phyloP scores from a whole-genome alignment of 2,888 invertebrate genomes.

The Dastarcus helophoroides region DNA sequence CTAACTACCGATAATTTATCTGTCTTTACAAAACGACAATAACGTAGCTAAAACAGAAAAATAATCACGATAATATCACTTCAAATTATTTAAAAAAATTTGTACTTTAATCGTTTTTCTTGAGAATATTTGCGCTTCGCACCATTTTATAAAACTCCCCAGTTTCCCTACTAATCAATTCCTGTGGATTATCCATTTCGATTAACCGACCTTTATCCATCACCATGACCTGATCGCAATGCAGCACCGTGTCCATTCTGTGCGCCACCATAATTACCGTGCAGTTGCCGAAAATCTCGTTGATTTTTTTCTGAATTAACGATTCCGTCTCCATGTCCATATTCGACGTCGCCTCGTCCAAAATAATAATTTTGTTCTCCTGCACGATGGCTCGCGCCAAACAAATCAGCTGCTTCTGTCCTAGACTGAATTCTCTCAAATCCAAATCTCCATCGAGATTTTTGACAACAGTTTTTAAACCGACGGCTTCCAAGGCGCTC shows the following conservation, averaged over 20 bases:
- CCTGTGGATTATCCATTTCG: conserved; percentile 22
- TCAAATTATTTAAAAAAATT: too few species aligned
- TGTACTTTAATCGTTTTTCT: too few species aligned
- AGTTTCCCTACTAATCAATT: conserved; percentile 17
- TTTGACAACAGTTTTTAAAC: conserved; percentile 27
- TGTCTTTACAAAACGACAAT: too few species aligned
- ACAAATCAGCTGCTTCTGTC: conserved; percentile 45
- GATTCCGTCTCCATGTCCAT: conserved; percentile 41
- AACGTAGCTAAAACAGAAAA: too few species aligned
- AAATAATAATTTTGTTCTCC: conserved; percentile 38
- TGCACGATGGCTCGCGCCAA: conserved; percentile 43
- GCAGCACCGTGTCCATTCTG: conserved; percentile 42
- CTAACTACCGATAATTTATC: too few species aligned
- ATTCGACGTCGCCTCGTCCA: conserved; percentile 46
- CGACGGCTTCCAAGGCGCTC: conserved; percentile 31
- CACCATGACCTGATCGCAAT: conserved; percentile 43
- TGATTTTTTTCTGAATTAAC: conserved; percentile 41
- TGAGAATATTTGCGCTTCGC: too few species aligned
- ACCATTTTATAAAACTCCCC: conserved; percentile 22
- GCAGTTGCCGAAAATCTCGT: conserved; percentile 40
- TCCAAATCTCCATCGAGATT: conserved; percentile 38
- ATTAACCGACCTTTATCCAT: conserved; percentile 39
- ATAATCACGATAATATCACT: too few species aligned
- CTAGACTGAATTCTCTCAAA: conserved; percentile 36
- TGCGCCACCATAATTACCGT: conserved; percentile 42